phyloP scores from a whole-genome alignment of 2,797 vertebrate species.

The Passerculus sandwichensis region DNA sequence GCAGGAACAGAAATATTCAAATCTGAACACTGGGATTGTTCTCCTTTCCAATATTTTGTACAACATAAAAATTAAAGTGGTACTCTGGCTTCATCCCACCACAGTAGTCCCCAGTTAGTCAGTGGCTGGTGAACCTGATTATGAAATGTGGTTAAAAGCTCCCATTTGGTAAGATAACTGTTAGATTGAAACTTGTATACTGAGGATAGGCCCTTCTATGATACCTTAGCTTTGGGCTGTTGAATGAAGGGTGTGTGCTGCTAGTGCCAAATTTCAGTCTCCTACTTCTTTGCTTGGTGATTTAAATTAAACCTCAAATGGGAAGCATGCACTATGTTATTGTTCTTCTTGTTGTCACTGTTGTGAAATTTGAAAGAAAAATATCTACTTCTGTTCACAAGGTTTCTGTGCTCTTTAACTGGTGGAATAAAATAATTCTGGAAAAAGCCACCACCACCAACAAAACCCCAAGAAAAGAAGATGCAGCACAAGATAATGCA shows the following conservation, averaged over 20 bases:
- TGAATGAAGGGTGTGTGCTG: background rate
- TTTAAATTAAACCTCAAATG: background rate
- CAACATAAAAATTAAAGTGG: background rate
- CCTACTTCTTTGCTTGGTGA: background rate
- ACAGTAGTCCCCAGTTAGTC: background rate
- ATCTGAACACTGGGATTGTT: background rate
- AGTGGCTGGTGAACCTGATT: background rate
- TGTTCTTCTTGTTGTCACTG: background rate
- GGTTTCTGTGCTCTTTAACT: background rate
- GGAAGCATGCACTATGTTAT: background rate
- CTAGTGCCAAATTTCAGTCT: background rate
- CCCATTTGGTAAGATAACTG: too few relatives aligned
- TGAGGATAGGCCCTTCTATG: background rate
- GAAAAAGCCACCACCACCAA: rapidly evolving
- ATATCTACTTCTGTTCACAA: background rate
- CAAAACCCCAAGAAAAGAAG: background rate
- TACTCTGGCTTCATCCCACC: background rate
- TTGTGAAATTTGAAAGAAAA: background rate
- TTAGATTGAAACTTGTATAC: background rate
- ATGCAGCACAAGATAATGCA: background rate
- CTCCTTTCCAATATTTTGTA: background rate
- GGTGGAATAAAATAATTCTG: background rate
- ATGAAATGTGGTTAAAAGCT: background rate
- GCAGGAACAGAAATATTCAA: background rate
- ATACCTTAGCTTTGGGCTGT: background rate